Evolutionary conservation across 1,140 invertebrate genomes (phyloP), one percentile per base, ranked within the genome.

Genomic region (Cotesia chilonis): DNA sequence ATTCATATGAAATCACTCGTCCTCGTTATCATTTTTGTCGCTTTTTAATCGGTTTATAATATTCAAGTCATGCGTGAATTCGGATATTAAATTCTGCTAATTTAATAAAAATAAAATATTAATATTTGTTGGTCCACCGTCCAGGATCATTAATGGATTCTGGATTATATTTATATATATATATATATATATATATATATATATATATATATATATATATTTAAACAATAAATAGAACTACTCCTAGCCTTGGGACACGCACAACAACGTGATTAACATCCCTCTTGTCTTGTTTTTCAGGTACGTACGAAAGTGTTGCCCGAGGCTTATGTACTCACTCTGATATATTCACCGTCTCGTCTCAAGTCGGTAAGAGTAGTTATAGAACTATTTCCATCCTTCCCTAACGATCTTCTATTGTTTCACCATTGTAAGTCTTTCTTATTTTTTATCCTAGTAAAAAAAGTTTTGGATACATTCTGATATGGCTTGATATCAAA

Each of bases 271-370:
- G 68, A 70, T 72, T 74, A 70, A 72, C 68, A 60, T 76, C 9
- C 35, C 28, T 41, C 71, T 74, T 72, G 2, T 75, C 70, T 74
- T 72, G 9, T 75, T 68, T 77, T 77, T 71, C 74, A 75, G 76
- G 74, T 75, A 77, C 60, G 74, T 74, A 70, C 60, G 20, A 67
- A 65, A 66, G 28, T 51, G 63, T 73, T 54, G 66, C 66, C 66
- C 51, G 47, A 68, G 66, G 66, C 66, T 52, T 55, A 65, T 61
- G 60, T 70, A 38, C 47, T 61, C 70, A 51, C 60, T 17, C 59
- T 55, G 10, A 68, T 64, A n/a, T 67, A 60, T 69, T 65, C 59
- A 41, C 37, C 71, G 54, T 71, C 52, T 52, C 60, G 64, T 57
- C 65, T 54, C 41, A 68, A 68, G 66, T 55, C 66, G 66, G 66